Evolutionary conservation across 2,113 vertebrate genomes (phyloP), one percentile per base, ranked within the genome.

Genomic region (Serranochromis macrocephalus): DNA sequence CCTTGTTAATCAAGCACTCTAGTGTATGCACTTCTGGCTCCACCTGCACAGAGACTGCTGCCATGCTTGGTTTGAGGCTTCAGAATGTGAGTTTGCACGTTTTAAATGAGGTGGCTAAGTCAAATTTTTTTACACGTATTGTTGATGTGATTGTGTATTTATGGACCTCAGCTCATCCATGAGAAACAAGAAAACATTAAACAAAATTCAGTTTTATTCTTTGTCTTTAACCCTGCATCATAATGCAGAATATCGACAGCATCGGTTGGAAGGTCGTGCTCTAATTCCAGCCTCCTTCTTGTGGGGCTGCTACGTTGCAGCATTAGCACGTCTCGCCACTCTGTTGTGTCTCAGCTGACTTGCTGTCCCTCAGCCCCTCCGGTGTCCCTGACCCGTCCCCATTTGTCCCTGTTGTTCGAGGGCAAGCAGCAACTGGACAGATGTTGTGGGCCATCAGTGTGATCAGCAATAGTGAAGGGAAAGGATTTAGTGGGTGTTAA

Each of bases 401-500:
- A 0, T 68, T 36, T 71, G n/a, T 66, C 71, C 68, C 63, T 19
- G 75, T 47, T 11, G 57, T 88, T 68, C 31, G 68, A 84, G 57
- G 36, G 47, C 16, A 38, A 79, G 82, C 81, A 45, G 75, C 17
- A 5, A 21, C 82, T 14, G 75, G 86, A 91, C 94, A 94, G 94
- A 94, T 93, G 94, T 93, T 33, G 89, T 47, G 16, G 4, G 29
- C 86, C 86, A 63, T 92, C 89, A 85, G 85, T 85, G 90, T 91
- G 92, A 94, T 93, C 89, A 90, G 79, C 90, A 51, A 68, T 3
- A 19, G 88, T 10, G 24, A 61, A 19, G 51, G 38, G 87, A 14
- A 55, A 33, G 93, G 93, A 92, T 94, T 94, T 92, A 88, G 26
- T 10, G 42, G 84, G 82, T 81, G 89, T 91, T 91, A 94, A 92